Percentiles rank a stretch among this genome's conserved stretches.
These are phyloP conservation scores for Odiellus spinosus DNA, from an alignment of 2,888 invertebrate genomes.

Conservation along the genomic window DNA sequence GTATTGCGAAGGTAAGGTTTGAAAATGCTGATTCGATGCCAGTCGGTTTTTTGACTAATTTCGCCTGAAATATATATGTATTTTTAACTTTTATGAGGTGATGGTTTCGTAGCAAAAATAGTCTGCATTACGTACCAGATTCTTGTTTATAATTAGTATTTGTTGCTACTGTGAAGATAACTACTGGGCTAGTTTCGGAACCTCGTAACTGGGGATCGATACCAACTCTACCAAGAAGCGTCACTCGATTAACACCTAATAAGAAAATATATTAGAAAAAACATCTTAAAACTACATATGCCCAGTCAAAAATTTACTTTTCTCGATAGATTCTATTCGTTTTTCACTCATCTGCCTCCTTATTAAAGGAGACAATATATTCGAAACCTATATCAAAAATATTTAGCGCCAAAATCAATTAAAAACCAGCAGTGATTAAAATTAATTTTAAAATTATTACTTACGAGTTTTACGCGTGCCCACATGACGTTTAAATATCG, in stretches of 20 bases:
- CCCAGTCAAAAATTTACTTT: too few relatives aligned
- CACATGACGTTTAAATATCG: too few relatives aligned
- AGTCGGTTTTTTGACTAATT: slow-evolving; percentile 68
- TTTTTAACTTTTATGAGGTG: not conserved
- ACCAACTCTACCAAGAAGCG: slow-evolving; percentile 69
- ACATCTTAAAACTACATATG: too few relatives aligned
- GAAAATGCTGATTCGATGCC: slow-evolving; percentile 79
- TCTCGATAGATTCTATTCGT: too few relatives aligned
- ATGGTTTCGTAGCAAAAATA: not conserved
- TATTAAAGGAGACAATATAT: too few relatives aligned
- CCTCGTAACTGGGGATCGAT: slow-evolving; percentile 76
- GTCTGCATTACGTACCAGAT: slow-evolving; percentile 11
- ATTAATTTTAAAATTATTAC: too few relatives aligned
- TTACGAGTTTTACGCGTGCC: too few relatives aligned
- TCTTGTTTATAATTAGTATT: slow-evolving; percentile 56
- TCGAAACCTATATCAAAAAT: too few relatives aligned
- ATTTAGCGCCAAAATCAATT: too few relatives aligned
- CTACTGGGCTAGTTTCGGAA: slow-evolving; percentile 60
- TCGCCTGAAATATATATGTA: slow-evolving; percentile 63
- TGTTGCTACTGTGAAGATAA: slow-evolving; percentile 77
- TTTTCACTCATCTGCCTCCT: too few relatives aligned
- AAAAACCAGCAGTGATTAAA: too few relatives aligned
- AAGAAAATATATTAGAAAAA: not conserved
- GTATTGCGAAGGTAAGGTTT: slow-evolving; percentile 63
- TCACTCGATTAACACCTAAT: slow-evolving; percentile 64